Base-by-base conservation (phyloP, 2,797 vertebrate species). In the Falco naumanni region DNA sequence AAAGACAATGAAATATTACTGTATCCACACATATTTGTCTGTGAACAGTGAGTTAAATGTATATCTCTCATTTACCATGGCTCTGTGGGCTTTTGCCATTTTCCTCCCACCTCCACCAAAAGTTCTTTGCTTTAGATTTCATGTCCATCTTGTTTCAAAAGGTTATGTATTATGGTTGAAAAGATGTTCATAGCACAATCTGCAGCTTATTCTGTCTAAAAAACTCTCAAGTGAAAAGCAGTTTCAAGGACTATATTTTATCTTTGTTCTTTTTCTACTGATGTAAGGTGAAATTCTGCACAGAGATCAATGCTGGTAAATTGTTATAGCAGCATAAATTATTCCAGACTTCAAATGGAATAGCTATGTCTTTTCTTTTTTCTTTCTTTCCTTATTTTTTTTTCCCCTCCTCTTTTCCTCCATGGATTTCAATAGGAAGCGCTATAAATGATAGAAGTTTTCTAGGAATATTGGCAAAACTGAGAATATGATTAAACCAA, bases 301-400 rank as follows among this genome's bases (percentile, higher is more conserved):
- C 15, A 51, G 86, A 78, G 69, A 96, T 87, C 90, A 92, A 87
- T 94, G 59, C n/a, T 51, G 10, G n/a, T 84, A 70, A 91, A 89
- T 88, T 81, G 48, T 34, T 77, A 61, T 18, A 63, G 57, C 17
- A 77, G 51, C 31, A 86, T 63, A 87, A 87, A 78, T 89, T 90
- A 56, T 80, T 84, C 25, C 34, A 84, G 48, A 51, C 28, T 83
- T 93, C 80, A 89, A 54, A 81, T 68, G 17, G 21, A 93, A 83
- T 68, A 66, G 10, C 31, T 79, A 3, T 70, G 17, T 74, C 4
- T 37, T 63, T 26, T 59, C 26, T 68, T 80, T 17, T 53, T 37
- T 31, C 3, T 70, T 76, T 16, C 5, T 31, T 37, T 6, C 24
- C 33, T 26, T 17, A 21, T n/a, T 12, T 2, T 4, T 21, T 33